Evolutionary conservation across 2,113 vertebrate species (phyloP).

Genomic region (Nettapus auritus): DNA sequence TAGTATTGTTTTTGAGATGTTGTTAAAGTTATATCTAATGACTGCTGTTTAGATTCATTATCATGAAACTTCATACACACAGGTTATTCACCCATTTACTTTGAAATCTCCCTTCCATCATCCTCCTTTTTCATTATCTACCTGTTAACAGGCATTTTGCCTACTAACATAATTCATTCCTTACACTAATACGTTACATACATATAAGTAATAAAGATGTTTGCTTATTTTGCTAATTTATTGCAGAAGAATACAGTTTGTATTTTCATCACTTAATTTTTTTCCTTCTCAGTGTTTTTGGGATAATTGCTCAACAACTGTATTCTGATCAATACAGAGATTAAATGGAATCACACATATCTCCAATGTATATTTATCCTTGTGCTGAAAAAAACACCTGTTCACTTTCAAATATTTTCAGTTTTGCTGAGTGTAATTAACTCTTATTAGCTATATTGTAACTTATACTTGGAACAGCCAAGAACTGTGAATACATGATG

Average conservation of each 20-base stretch:
- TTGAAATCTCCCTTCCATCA: conserved; percentile 20
- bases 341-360: conserved; percentile 21
- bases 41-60: conserved; percentile 68
- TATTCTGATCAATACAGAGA: conserved; percentile 9
- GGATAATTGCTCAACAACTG: conserved; percentile 19
- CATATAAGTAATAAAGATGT: too few species aligned
- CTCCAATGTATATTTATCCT: background rate
- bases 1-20: conserved; percentile 60
- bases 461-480: background rate
- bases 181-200: background rate
- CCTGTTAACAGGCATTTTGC: background rate
- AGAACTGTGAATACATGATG: background rate
- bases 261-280: background rate
- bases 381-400: background rate
- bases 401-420: background rate
- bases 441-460: background rate
- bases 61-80: conserved; percentile 34
- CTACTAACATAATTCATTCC: background rate
- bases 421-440: background rate
- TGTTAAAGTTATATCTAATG: conserved; percentile 70
- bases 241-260: background rate
- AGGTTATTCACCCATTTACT: conserved; percentile 57
- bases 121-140: background rate
- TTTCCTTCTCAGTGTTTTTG: conserved; percentile 1
- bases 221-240: background rate